A percentile compares a stretch with the other conserved stretches of the same genome.
Conservation (phyloP, 2,888 invertebrate genomes). For the Pardosa pseudoannulata region DNA sequence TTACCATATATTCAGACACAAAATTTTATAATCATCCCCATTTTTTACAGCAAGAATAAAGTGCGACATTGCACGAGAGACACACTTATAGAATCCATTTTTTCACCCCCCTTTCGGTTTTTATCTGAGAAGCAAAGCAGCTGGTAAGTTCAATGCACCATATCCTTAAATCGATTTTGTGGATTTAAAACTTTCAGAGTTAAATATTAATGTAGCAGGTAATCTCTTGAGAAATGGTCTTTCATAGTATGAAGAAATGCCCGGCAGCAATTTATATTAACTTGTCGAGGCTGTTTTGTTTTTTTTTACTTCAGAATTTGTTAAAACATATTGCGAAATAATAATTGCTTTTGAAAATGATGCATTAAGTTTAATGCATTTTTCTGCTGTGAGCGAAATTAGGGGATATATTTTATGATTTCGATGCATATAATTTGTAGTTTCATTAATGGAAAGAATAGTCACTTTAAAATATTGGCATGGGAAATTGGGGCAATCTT, state of each 20-base stretch:
- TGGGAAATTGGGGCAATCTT: too few species aligned
- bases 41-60: background rate
- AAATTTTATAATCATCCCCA: background rate
- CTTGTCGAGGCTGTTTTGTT: background rate
- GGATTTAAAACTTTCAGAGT: conserved; percentile 19
- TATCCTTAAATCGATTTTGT: conserved; percentile 11
- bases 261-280: conserved; percentile 2
- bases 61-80: background rate
- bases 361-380: conserved; percentile 11
- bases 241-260: background rate
- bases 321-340: background rate
- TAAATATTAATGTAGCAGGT: conserved; percentile 6
- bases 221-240: conserved; percentile 6
- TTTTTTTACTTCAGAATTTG: background rate
- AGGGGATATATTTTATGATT: background rate
- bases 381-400: background rate
- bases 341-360: conserved; percentile 8
- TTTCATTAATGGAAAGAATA: background rate
- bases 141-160: conserved; percentile 10
- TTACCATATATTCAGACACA: background rate
- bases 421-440: background rate
- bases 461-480: too few species aligned
- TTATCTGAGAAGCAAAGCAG: conserved; percentile 6
- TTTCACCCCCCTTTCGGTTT: background rate
- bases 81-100: background rate